Base-by-base conservation (phyloP, 2,113 vertebrate species). In the Oenanthe melanoleuca region DNA sequence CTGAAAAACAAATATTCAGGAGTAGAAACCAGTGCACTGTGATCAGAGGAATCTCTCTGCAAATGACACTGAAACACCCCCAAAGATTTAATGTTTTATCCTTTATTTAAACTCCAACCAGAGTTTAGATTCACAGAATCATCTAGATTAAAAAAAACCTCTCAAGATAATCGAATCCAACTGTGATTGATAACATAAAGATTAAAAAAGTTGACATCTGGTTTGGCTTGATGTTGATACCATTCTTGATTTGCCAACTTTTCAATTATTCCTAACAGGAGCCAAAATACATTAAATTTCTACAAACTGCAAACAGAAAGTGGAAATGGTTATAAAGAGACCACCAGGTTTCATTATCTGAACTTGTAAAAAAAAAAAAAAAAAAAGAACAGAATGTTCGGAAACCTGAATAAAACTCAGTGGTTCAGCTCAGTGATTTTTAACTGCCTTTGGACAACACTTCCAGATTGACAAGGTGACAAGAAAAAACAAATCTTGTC, bases 401-500 rank as follows among this genome's bases (percentile, higher is more conserved):
- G 55, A 82, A 92, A 72, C 55, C 29, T 11, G 44, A 73, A 52
- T 75, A 75, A 77, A 73, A 85, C 59, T 69, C 50, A 34, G 4
- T 9, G 55, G 79, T 82, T 81, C 63, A 33, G n/a, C 20, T 86
- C 65, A 44, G 22, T 71, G 52, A 63, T 60, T 90, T 91, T 84
- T 53, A 65, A 59, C 56, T 52, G 56, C 47, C 64, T 88, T 73
- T 50, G 80, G 23, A 70, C 66, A 80, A 67, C 84, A 45, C 55
- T 9, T 88, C 63, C 74, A 80, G 74, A 91, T 25, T 85, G 89
- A 91, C 86, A 91, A 65, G 37, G 87, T 85, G 93, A 89, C 84
- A 88, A 92, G 85, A 82, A 91, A 85, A 92, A 92, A 60, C 75
- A 93, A 93, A 91, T 12, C 61, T 67, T 82, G 57, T 80, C 70